Conservation (phyloP, 2,888 invertebrate species). For the Euproctis similis region DNA sequence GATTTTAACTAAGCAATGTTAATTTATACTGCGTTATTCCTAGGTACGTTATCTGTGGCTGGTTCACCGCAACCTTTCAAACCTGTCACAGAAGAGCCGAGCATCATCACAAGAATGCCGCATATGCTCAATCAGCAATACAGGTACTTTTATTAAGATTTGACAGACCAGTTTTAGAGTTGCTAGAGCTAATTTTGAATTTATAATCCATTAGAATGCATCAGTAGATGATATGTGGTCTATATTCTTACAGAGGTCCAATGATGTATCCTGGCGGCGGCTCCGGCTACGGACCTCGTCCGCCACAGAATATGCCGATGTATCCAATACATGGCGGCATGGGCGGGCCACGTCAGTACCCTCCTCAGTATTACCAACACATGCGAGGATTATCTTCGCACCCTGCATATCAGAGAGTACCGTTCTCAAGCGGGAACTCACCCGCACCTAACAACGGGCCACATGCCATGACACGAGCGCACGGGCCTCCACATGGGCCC, state of each 20-base stretch:
- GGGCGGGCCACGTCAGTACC: slow-evolving; percentile 13
- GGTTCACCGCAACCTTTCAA: slow-evolving; percentile 71
- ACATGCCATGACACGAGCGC: slow-evolving; percentile 6
- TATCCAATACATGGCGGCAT: slow-evolving; percentile 24
- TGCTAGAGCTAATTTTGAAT: no score
- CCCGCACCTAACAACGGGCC: slow-evolving; percentile 8
- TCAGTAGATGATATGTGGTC: neutral
- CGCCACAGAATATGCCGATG: slow-evolving; percentile 37
- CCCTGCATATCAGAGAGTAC: slow-evolving; percentile 15
- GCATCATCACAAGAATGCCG: slow-evolving; percentile 70
- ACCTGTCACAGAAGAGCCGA: slow-evolving; percentile 64
- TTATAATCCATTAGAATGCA: no score
- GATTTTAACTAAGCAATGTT: no score
- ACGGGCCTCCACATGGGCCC: slow-evolving; percentile 32
- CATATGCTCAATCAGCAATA: slow-evolving; percentile 70
- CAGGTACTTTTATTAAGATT: no score
- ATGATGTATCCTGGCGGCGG: slow-evolving; percentile 55
- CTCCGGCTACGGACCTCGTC: slow-evolving; percentile 42
- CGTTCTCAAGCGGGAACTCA: slow-evolving; percentile 8
- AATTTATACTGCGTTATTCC: slow-evolving; percentile 1
- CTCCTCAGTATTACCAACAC: slow-evolving; percentile 49
- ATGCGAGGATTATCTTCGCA: slow-evolving; percentile 17
- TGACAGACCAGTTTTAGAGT: no score
- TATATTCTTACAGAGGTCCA: slow-evolving; percentile 43
- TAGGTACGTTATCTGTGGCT: slow-evolving; percentile 68